A percentile compares a stretch with the other conserved stretches of the same genome.
Conservation (phyloP, 1,140 invertebrate species). For the Musca vetustissima region DNA sequence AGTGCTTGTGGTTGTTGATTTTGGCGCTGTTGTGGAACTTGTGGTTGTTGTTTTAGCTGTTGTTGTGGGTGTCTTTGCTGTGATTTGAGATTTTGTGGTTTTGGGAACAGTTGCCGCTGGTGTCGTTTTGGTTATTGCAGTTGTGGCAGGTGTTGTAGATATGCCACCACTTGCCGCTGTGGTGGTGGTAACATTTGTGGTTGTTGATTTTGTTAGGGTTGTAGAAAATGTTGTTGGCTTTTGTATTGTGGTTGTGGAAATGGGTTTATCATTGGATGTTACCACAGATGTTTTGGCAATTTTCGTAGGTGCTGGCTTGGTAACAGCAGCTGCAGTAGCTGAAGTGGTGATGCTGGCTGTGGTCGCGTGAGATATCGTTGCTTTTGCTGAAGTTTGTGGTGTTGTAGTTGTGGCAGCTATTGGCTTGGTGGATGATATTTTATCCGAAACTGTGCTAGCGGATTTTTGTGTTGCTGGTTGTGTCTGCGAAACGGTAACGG, state of each 20-base stretch:
- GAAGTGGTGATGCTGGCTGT: not conserved
- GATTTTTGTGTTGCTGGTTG: not conserved
- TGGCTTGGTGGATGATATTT: not conserved
- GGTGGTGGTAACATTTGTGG: conserved; percentile 25
- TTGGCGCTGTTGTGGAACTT: conserved; percentile 18
- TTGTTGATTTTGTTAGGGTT: not conserved
- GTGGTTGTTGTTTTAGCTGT: conserved; percentile 8
- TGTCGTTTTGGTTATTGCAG: not conserved
- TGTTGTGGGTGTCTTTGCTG: too few relatives aligned
- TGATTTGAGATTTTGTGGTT: not conserved
- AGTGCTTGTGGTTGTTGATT: not conserved
- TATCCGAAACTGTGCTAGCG: not conserved
- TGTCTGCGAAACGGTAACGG: not conserved
- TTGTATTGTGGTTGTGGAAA: not conserved
- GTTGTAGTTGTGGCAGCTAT: not conserved
- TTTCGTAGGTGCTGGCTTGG: conserved; percentile 3
- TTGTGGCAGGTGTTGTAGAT: conserved; percentile 18
- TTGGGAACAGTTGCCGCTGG: conserved; percentile 7
- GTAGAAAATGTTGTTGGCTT: conserved; percentile 2
- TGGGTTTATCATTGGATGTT: conserved; percentile 9
- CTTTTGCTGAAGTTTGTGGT: not conserved
- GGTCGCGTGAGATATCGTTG: not conserved
- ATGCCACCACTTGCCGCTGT: conserved; percentile 19
- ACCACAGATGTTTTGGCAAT: conserved; percentile 11
- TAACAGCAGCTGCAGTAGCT: not conserved